Percentiles rank a stretch among this genome's conserved stretches.
These are phyloP conservation scores for rat (Rattus norvegicus) DNA, from an alignment of 2,113 vertebrate genomes.

Conservation along the genomic window DNA sequence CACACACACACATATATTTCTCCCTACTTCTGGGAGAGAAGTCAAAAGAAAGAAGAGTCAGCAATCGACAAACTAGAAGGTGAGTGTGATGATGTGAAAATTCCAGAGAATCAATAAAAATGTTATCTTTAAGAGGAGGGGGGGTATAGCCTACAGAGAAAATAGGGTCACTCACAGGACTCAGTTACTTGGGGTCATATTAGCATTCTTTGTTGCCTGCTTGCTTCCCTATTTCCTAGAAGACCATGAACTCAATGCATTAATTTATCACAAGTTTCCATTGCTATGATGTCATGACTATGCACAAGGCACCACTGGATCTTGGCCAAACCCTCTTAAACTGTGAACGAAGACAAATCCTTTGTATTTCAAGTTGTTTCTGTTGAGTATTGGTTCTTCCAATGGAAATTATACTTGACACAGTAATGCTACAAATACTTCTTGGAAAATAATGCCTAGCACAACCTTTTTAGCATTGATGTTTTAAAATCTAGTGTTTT, in stretches of 20 bases:
- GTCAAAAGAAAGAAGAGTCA: too few relatives aligned
- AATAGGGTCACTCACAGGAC: not conserved
- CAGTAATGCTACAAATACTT: not conserved
- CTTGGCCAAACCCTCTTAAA: not conserved
- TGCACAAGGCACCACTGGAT: not conserved
- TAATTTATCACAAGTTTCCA: not conserved
- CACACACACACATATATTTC: too few relatives aligned
- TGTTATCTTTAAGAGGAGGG: too few relatives aligned
- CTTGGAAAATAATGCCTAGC: not conserved
- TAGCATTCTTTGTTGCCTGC: not conserved
- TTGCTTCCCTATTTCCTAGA: not conserved
- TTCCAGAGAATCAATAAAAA: too few relatives aligned
- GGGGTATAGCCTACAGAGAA: too few relatives aligned
- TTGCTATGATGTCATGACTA: too few relatives aligned
- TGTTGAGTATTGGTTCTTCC: not conserved
- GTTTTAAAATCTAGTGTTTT: slow-evolving; percentile 40
- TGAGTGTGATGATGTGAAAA: too few relatives aligned
- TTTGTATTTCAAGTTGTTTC: not conserved
- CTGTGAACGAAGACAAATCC: not conserved
- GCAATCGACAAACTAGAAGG: too few relatives aligned
- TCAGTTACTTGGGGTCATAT: accelerated
- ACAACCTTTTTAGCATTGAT: slow-evolving; percentile 43
- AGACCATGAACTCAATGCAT: not conserved
- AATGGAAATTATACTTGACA: not conserved
- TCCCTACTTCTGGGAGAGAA: too few relatives aligned